Percentiles rank a stretch among this genome's conserved stretches.
Conservation (phyloP, 1,140 invertebrate species). For the Psilanteris sp. region DNA sequence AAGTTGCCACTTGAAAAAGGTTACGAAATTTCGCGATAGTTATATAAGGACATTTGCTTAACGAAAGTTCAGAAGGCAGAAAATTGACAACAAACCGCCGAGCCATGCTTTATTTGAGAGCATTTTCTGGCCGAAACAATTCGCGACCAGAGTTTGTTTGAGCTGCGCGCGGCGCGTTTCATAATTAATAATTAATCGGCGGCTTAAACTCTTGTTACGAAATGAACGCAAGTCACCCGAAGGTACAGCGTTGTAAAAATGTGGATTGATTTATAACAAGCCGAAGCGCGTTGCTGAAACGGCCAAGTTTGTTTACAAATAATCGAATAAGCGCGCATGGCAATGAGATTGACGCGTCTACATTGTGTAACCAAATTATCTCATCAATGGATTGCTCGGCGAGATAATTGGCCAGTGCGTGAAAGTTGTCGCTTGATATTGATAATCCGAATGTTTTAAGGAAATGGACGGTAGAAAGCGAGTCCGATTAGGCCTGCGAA, state of each 20-base stretch:
- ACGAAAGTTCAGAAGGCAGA: not conserved
- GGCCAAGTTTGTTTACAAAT: too few species aligned
- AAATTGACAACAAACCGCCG: too few species aligned
- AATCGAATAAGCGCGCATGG: not conserved
- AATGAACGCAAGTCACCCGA: too few species aligned
- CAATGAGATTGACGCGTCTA: conserved; percentile 15
- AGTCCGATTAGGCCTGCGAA: conserved; percentile 25
- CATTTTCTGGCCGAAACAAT: too few species aligned
- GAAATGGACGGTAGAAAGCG: conserved; percentile 59
- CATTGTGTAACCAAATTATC: conserved; percentile 41
- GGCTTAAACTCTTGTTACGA: too few species aligned
- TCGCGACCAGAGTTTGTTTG: too few species aligned
- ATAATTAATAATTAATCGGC: too few species aligned
- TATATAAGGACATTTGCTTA: not conserved
- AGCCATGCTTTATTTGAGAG: too few species aligned
- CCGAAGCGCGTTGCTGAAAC: too few species aligned
- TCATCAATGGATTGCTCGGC: conserved; percentile 21
- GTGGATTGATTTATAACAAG: too few species aligned
- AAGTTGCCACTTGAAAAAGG: conserved; percentile 3
- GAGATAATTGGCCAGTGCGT: conserved; percentile 24
- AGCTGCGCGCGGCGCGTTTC: too few species aligned
- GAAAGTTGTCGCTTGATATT: conserved; percentile 31
- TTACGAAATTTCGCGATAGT: conserved; percentile 8
- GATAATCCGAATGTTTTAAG: conserved; percentile 27
- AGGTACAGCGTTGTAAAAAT: too few species aligned